Evolutionary conservation across 2,888 invertebrate genomes (phyloP).

Genomic region (Troides helena): DNA sequence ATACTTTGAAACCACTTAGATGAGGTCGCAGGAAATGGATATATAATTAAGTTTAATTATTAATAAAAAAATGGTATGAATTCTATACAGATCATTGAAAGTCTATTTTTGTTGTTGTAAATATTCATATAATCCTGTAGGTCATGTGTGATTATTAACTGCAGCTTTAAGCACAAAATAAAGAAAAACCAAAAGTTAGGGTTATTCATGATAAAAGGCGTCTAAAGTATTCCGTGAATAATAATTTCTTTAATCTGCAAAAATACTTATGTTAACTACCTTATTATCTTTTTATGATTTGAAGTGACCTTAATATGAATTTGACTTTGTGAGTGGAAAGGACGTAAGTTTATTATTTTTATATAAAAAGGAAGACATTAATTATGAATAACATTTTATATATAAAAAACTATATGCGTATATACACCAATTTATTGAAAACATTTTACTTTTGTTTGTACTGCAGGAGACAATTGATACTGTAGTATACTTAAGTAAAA

Average conservation of each 20-base stretch:
- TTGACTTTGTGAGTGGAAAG: slow-evolving; percentile 11
- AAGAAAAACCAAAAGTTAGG: background rate
- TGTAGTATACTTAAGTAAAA: too few relatives aligned
- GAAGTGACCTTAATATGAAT: slow-evolving; percentile 6
- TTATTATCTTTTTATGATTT: slow-evolving; percentile 21
- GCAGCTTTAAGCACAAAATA: background rate
- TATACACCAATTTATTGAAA: too few relatives aligned
- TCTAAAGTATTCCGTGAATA: background rate
- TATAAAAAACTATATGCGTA: background rate
- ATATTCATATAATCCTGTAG: too few relatives aligned
- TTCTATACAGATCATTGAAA: too few relatives aligned
- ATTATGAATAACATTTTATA: background rate
- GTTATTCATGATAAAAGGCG: background rate
- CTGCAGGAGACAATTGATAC: too few relatives aligned
- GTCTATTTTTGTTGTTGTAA: too few relatives aligned
- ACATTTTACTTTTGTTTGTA: too few relatives aligned
- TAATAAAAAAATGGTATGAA: too few relatives aligned
- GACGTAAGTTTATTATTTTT: slow-evolving; percentile 7
- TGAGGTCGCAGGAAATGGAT: background rate
- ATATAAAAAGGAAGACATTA: background rate
- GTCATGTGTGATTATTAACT: too few relatives aligned
- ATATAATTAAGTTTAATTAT: too few relatives aligned
- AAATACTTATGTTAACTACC: slow-evolving; percentile 9
- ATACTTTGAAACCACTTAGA: background rate
- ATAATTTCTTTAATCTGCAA: slow-evolving; percentile 13